Base-by-base conservation (phyloP, 2,888 invertebrate species). In the Zhengitettix transpicula region DNA sequence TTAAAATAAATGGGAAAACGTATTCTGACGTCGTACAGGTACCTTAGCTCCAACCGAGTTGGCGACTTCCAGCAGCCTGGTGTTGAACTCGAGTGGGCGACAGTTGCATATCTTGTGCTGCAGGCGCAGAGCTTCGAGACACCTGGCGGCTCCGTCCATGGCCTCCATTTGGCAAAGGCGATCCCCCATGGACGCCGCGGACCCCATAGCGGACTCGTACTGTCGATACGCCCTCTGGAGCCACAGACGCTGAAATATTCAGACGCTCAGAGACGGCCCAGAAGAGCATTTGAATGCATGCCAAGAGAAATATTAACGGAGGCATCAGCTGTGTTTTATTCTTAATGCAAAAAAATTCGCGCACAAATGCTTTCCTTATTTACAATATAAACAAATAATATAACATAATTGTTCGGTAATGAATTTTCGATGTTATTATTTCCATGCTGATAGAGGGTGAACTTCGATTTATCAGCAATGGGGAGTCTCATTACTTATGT, bases 91-190 rank as follows among this genome's bases (percentile, higher is more conserved):
- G 62, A 90, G 72, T 1, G 90, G 90, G 61, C 89, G 78, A 71
- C 90, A 91, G 73, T 90, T 89, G 73, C 90, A 90, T 67, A 91
- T 90, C 70, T 89, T 84, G 68, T 87, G 87, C 68, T 90, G 87
- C 9, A 85, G 72, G 65, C 72, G 65, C 42, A 90, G 72, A 0
- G 85, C 85, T 68, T 89, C 89, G 47, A 89, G 74, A 67, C 89
- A 90, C 55, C 88, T 76, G 0, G 89, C 90, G 0, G 87, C 89
- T 1, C 89, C 90, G 67, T 90, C 90, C 89, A 90, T 89, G 0
- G 89, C 89, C 68, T 90, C 89, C 89, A 91, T 89, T 71, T 90
- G 90, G 10, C 89, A 87, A 63, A 90, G 80, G 0, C 89, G 79
- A 72, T 91, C 90, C 1, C 89, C 90, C 66, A 89, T 77, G 0